These are phyloP conservation scores for Menura novaehollandiae DNA, from an alignment of 2,113 vertebrate genomes.

Conservation along the genomic window DNA sequence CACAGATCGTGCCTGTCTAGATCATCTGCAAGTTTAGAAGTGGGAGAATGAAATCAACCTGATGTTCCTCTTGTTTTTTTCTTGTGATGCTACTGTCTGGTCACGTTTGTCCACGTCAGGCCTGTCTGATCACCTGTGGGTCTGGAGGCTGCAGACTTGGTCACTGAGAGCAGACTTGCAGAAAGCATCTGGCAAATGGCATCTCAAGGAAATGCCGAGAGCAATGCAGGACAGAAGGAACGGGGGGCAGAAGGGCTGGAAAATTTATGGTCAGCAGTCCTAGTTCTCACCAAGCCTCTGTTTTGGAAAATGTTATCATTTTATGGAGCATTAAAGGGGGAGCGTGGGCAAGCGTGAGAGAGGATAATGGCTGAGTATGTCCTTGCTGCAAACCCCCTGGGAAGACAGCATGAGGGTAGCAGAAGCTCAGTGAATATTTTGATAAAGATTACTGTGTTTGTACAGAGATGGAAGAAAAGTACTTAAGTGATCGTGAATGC, in stretches of 20 bases:
- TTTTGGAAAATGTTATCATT: neutral
- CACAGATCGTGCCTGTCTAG: neutral
- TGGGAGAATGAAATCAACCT: neutral
- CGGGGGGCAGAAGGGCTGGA: neutral
- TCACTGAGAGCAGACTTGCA: neutral
- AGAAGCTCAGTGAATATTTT: constrained; percentile 18
- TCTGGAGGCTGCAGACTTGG: neutral
- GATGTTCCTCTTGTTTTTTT: neutral
- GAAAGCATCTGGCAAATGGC: neutral
- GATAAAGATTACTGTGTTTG: neutral
- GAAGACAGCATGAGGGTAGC: neutral
- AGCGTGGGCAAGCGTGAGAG: neutral
- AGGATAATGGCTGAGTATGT: neutral
- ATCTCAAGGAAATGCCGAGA: neutral
- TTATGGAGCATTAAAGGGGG: neutral
- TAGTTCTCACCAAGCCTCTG: neutral
- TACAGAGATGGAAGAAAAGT: neutral
- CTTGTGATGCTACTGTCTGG: fast-evolving
- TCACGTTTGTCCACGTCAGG: fast-evolving
- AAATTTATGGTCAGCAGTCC: neutral
- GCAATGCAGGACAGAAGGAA: neutral
- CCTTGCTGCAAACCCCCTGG: neutral
- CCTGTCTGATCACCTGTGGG: neutral
- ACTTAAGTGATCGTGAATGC: neutral
- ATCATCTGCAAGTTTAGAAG: neutral